Conservation (phyloP, 2,797 vertebrate species). For the Sebastes miniatus region DNA sequence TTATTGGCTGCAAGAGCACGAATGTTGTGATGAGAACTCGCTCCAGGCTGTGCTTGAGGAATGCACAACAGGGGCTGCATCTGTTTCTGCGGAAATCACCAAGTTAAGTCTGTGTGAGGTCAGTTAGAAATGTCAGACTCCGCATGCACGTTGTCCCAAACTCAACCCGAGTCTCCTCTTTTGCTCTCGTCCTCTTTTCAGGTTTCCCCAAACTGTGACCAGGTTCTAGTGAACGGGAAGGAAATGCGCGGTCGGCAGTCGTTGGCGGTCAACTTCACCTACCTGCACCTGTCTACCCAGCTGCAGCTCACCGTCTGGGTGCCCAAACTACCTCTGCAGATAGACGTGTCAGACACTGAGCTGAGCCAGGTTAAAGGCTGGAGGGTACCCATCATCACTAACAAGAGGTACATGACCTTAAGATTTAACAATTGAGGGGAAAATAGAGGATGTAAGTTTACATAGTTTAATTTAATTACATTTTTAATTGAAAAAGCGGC, state of each 20-base stretch:
- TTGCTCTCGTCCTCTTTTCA: constrained; percentile 44
- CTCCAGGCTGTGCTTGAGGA: constrained; percentile 1
- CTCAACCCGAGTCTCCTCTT: background rate
- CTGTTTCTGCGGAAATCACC: background rate
- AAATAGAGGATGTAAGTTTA: background rate
- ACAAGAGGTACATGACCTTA: constrained; percentile 83
- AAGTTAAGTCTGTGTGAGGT: background rate
- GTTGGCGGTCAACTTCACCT: constrained; percentile 92
- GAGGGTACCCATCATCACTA: constrained; percentile 91
- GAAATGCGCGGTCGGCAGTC: constrained; percentile 93
- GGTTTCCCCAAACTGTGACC: constrained; percentile 90
- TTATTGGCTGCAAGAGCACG: background rate
- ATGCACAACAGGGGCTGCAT: background rate
- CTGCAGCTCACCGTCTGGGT: constrained; percentile 92
- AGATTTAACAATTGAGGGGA: background rate
- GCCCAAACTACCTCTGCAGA: constrained; percentile 92
- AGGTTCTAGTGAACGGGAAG: constrained; percentile 93
- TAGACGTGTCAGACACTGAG: constrained; percentile 93
- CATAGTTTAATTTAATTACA: too few species aligned
- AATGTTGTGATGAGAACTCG: constrained; percentile 4
- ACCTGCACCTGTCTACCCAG: constrained; percentile 92
- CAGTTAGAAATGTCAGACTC: background rate
- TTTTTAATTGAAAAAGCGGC: background rate
- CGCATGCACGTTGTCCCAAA: background rate
- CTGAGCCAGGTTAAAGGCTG: constrained; percentile 98